These are phyloP conservation scores for Prosapia bicincta DNA, from an alignment of 2,888 invertebrate species.

Conservation along the genomic window DNA sequence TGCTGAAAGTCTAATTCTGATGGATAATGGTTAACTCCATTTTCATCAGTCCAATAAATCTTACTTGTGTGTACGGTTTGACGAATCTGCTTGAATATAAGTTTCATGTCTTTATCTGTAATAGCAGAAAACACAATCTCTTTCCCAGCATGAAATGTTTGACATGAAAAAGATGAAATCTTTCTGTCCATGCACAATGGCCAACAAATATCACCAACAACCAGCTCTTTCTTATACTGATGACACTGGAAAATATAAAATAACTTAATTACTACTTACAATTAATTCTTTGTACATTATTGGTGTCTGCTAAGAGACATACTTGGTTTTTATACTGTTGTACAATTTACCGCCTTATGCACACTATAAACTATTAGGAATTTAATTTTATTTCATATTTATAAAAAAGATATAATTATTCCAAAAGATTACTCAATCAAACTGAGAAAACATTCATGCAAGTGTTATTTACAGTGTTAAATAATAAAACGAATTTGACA, in stretches of 20 bases:
- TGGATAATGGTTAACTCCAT: conserved; percentile 33
- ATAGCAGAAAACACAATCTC: conserved; percentile 58
- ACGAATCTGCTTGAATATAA: conserved; percentile 56
- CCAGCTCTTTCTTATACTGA: conserved; percentile 50
- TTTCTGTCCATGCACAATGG: conserved; percentile 56
- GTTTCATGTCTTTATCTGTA: conserved; percentile 52
- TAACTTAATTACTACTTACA: too few species aligned
- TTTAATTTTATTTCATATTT: too few species aligned
- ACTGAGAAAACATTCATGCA: too few species aligned
- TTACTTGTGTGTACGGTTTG: conserved; percentile 27
- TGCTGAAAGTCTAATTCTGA: conserved; percentile 32
- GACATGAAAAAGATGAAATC: conserved; percentile 56
- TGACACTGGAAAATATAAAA: conserved; percentile 30
- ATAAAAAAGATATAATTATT: too few species aligned
- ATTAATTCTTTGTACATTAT: too few species aligned
- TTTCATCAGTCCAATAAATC: conserved; percentile 32
- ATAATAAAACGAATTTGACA: too few species aligned
- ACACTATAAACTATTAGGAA: too few species aligned
- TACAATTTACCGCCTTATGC: too few species aligned
- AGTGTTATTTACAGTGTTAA: too few species aligned
- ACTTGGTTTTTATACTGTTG: too few species aligned
- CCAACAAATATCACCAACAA: conserved; percentile 61
- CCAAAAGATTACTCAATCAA: too few species aligned
- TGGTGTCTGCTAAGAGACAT: too few species aligned
- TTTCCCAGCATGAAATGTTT: conserved; percentile 58